Base-by-base conservation (phyloP, 2,888 invertebrate genomes). In the Callimorpha dominula region DNA sequence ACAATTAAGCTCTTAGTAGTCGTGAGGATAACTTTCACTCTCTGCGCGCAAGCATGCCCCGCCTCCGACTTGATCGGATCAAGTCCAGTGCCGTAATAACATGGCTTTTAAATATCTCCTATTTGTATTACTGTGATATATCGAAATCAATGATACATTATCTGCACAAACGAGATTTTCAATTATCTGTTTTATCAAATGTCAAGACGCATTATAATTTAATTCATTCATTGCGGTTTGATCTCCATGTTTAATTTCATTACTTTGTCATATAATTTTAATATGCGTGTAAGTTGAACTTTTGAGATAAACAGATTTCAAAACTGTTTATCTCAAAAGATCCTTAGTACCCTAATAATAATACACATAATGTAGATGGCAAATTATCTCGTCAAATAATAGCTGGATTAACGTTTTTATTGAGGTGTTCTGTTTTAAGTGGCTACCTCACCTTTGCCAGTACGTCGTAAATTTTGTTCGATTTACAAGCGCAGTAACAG, bases 11-110 rank as follows among this genome's bases (percentile, higher is more conserved):
- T 87, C 86, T 84, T 73, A 81, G 86, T 73, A 80, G 86, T 92
- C 92, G 92, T 92, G 93, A 92, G 88, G 88, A 88, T 86, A 82
- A 90, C 93, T 94, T 95, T 94, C 94, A 92, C 94, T 94, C 81
- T 89, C 86, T 88, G 89, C 88, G 87, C 88, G 77, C 87, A 89
- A 89, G 89, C 89, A 88, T 78, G 75, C 72, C 83, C 85, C 88
- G 85, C 89, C 87, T 86, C 73, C 73, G 17, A 62, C 66, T 76
- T 76, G 71, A 74, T 71, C 79, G 79, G 75, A 85, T 85, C 79
- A 76, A 81, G 81, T n/a, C 57, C 54, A 54, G 57, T 86, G 86
- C 86, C 83, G 83, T 84, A 88, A 88, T 50, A 20, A 31, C 86
- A 87, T 86, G 82, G 80, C 86, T 85, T 79, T 87, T 76, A 85